Percentiles rank a stretch among this genome's conserved stretches.
These are phyloP conservation scores for Oryzias dopingdopingensis DNA, from an alignment of 2,797 vertebrate species.

Conservation along the genomic window DNA sequence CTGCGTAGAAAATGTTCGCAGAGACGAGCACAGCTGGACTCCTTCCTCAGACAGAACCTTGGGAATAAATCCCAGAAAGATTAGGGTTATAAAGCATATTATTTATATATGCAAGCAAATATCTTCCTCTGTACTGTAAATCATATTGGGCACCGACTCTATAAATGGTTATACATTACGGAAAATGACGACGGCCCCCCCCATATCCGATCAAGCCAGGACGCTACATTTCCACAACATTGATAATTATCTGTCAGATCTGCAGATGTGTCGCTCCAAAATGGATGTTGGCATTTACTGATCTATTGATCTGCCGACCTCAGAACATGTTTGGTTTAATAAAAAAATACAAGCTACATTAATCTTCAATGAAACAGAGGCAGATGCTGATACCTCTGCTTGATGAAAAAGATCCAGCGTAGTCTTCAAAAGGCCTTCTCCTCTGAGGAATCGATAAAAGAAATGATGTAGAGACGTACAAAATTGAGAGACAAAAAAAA, in stretches of 20 bases:
- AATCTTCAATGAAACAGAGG: conserved; percentile 39
- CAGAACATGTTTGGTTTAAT: conserved; percentile 5
- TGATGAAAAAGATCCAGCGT: conserved; percentile 96
- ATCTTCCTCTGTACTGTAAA: conserved; percentile 5
- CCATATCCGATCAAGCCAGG: not conserved
- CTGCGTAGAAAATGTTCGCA: conserved; percentile 87
- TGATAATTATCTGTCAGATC: conserved; percentile 24
- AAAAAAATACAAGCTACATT: conserved; percentile 27
- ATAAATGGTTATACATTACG: conserved; percentile 41
- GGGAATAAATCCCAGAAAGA: conserved; percentile 17
- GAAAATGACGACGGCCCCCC: conserved; percentile 10
- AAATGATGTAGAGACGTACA: conserved; percentile 34
- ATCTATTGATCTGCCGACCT: conserved; percentile 44
- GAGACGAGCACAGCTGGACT: conserved; percentile 86
- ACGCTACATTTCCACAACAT: conserved; percentile 13
- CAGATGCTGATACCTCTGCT: conserved; percentile 83
- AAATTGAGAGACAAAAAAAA: conserved; percentile 10
- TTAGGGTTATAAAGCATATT: not conserved
- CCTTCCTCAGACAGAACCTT: conserved; percentile 92
- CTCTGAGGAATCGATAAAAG: conserved; percentile 76
- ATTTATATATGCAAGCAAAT: conserved; percentile 5
- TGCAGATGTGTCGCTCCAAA: conserved; percentile 12
- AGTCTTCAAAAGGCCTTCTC: conserved; percentile 95
- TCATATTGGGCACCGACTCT: conserved; percentile 33
- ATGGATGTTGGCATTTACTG: conserved; percentile 30